Percentiles rank a stretch among this genome's conserved stretches.
Evolutionary conservation across 2,888 invertebrate genomes (phyloP).

Genomic region (Apantesis nais): DNA sequence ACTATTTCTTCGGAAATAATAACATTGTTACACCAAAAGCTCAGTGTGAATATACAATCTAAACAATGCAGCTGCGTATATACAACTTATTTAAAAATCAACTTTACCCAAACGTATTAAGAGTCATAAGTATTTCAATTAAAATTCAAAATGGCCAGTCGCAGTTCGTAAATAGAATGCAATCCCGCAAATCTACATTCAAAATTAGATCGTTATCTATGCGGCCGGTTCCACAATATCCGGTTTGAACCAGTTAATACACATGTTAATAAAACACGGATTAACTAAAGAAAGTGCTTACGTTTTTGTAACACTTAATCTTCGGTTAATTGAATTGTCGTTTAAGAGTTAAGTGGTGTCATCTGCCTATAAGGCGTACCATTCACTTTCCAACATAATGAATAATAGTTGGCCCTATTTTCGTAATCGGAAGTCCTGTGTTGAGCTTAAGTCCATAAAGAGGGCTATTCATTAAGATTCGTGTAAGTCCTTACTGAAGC

Average conservation of each 20-base stretch:
- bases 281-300: slow-evolving; percentile 44
- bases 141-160: slow-evolving; percentile 35
- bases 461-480: slow-evolving; percentile 37
- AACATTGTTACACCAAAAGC: slow-evolving; percentile 40
- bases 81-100: slow-evolving; percentile 10
- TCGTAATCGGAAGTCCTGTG: slow-evolving; percentile 38
- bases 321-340: slow-evolving; percentile 49
- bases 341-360: slow-evolving; percentile 49
- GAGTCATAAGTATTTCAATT: neutral
- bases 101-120: neutral
- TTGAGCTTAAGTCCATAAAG: slow-evolving; percentile 22
- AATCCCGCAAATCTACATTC: slow-evolving; percentile 71
- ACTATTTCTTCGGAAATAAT: slow-evolving; percentile 9
- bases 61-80: slow-evolving; percentile 20
- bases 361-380: slow-evolving; percentile 45
- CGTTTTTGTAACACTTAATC: slow-evolving; percentile 46
- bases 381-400: slow-evolving; percentile 41
- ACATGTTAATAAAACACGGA: slow-evolving; percentile 45
- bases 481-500: slow-evolving; percentile 34
- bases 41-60: slow-evolving; percentile 38
- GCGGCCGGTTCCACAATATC: slow-evolving; percentile 61
- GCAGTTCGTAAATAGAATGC: slow-evolving; percentile 57
- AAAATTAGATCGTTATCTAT: slow-evolving; percentile 80
- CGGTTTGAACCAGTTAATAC: slow-evolving; percentile 51
- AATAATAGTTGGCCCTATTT: slow-evolving; percentile 23